Base-by-base conservation (phyloP, 2,113 vertebrate species). In the pig (Sus scrofa) region DNA sequence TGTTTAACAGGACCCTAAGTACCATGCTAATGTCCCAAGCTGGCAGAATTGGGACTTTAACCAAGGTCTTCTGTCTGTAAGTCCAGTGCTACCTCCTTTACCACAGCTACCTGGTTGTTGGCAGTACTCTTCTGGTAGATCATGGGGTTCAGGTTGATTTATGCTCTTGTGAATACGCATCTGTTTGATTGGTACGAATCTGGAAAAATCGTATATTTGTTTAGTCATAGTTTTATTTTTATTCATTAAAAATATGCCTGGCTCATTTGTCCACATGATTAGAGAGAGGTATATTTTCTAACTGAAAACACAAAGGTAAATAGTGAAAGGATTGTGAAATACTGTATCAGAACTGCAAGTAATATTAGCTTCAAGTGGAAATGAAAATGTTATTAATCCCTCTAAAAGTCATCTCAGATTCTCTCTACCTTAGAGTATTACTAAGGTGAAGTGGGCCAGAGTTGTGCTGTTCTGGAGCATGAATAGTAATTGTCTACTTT, bases 301-400 rank as follows among this genome's bases (percentile, higher is more conserved):
- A 86, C 71, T 62, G 26, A 54, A 96, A 96, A n/a, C 8, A 44
- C 27, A 9, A 84, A 81, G 37, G 32, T 91, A 93, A 86, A 94
- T 95, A 85, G 54, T 95, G 10, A 90, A 71, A 84, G n/a, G 68
- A 82, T 77, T 88, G 1, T 73, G 63, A 91, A 85, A 95, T 93
- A n/a, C n/a, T 79, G 44, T 71, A 62, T 87, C 3, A 15, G 52
- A 94, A 96, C 60, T 92, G 65, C 26, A 96, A 92, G 54, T 92
- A 56, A 56, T 83, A 74, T 50, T 92, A 96, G 94, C 67, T 62
- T 92, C 52, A 90, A 96, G 67, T 93, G 78, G 65, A 93, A 86
- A 82, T 26, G 20, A n/a, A 56, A 56, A 39, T 79, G 44, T 39
- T 94, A 79, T 34, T 94, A 89, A 73, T 95, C 19, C 5, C 62